phyloP scores from a whole-genome alignment of 2,113 vertebrate species.

The Pachycephala philippinensis region DNA sequence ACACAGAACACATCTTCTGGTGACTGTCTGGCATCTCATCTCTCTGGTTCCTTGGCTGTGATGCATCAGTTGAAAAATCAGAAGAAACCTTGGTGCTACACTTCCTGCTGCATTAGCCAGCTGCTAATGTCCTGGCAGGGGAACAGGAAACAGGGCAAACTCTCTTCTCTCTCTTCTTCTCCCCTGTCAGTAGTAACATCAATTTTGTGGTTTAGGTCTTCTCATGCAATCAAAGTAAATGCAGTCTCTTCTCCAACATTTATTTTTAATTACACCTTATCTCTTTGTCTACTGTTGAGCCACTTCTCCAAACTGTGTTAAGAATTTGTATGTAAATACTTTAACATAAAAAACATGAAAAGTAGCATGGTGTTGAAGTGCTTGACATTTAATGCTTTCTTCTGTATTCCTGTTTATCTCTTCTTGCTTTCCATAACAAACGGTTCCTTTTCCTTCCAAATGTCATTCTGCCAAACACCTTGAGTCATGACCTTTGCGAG shows the following conservation, averaged over 20 bases:
- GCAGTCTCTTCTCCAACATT: background rate
- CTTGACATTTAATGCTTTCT: background rate
- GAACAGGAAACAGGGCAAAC: rapidly evolving
- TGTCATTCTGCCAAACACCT: background rate
- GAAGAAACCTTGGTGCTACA: background rate
- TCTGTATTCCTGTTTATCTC: background rate
- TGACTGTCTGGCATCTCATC: background rate
- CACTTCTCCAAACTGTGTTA: background rate
- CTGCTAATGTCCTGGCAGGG: background rate
- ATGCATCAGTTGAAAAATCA: background rate
- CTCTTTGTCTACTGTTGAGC: background rate
- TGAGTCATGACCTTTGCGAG: background rate
- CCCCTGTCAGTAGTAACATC: background rate
- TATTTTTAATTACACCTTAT: background rate
- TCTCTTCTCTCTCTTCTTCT: background rate
- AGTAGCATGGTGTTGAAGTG: background rate
- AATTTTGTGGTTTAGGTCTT: background rate
- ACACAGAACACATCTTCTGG: background rate
- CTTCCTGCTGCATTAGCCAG: background rate
- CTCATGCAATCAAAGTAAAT: background rate
- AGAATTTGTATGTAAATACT: background rate
- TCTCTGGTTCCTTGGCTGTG: background rate
- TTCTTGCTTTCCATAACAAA: background rate
- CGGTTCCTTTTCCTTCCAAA: background rate
- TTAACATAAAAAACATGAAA: background rate